Evolutionary conservation across 92 coral and sea anemone species (phyloP).

Genomic region (Parazoanthus atlanticus): DNA sequence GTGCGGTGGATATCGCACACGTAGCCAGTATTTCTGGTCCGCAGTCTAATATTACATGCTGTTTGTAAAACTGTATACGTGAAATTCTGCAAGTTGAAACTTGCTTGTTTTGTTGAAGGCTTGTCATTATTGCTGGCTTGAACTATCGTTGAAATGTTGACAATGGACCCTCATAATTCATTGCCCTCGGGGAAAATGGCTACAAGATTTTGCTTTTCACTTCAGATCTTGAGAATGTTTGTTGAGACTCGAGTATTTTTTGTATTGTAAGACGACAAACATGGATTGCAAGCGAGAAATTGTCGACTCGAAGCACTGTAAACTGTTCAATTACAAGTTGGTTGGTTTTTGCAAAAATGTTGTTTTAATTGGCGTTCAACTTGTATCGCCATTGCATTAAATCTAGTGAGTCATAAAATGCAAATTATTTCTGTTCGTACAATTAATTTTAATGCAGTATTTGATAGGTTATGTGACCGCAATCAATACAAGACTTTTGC

Average conservation of each 20-base stretch:
- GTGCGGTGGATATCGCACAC: background rate
- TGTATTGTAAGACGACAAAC: constrained; percentile 14
- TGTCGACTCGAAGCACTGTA: background rate
- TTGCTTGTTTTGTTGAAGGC: background rate
- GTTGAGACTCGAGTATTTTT: background rate
- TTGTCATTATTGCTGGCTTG: background rate
- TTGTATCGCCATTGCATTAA: background rate
- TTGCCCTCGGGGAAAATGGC: constrained; percentile 1
- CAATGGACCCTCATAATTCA: background rate
- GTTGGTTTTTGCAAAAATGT: background rate
- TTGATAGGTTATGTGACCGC: background rate
- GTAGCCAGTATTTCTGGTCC: background rate
- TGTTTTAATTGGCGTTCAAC: background rate
- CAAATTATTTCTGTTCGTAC: constrained; percentile 1
- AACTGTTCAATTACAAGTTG: background rate
- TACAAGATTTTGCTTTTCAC: background rate
- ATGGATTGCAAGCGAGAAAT: background rate
- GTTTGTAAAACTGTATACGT: background rate
- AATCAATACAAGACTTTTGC: background rate
- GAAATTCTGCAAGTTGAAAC: background rate
- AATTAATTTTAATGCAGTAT: constrained; percentile 17
- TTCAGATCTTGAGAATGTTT: background rate
- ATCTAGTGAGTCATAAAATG: constrained; percentile 3
- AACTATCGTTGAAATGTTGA: background rate
- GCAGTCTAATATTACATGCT: background rate